phyloP scores from a whole-genome alignment of 35 echinoderm and acorn worm genomes.

The Lytechinus pictus region DNA sequence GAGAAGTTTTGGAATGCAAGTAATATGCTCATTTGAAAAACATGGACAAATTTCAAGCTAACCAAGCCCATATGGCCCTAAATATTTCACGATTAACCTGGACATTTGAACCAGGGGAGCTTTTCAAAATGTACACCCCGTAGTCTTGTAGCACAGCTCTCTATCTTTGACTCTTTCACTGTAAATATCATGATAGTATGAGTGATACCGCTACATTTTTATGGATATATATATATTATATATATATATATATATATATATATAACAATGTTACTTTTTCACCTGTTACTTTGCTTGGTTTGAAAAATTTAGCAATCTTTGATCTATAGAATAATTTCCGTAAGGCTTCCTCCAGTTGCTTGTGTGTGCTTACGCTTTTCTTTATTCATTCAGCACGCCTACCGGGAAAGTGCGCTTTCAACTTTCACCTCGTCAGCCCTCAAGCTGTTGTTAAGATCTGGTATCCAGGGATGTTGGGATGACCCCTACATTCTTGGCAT shows the following conservation, averaged over 20 bases:
- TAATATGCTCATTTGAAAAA: not conserved
- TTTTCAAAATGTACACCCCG: not conserved
- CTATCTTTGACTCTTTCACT: not conserved
- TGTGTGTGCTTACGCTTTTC: constrained; percentile 3
- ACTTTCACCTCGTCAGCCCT: not conserved
- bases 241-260: too few species aligned
- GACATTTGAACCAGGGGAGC: not conserved
- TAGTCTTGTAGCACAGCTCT: not conserved
- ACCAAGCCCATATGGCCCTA: not conserved
- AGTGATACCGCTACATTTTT: not conserved
- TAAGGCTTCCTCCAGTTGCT: not conserved
- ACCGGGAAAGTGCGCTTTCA: not conserved
- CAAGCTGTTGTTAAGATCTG: constrained; percentile 43
- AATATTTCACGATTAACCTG: constrained; percentile 4
- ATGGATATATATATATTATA: not conserved
- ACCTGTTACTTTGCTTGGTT: not conserved
- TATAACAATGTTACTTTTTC: too few species aligned
- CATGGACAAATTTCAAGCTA: not conserved
- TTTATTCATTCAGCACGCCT: not conserved
- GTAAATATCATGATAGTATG: not conserved
- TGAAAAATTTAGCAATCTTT: not conserved
- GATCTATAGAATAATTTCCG: not conserved
- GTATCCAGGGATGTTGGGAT: constrained; percentile 53
- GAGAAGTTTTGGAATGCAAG: not conserved
- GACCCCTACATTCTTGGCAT: constrained; percentile 47